Percentiles rank a stretch among this genome's conserved stretches.
Conservation (phyloP, 2,113 vertebrate species). For the Bagarius yarrelli region DNA sequence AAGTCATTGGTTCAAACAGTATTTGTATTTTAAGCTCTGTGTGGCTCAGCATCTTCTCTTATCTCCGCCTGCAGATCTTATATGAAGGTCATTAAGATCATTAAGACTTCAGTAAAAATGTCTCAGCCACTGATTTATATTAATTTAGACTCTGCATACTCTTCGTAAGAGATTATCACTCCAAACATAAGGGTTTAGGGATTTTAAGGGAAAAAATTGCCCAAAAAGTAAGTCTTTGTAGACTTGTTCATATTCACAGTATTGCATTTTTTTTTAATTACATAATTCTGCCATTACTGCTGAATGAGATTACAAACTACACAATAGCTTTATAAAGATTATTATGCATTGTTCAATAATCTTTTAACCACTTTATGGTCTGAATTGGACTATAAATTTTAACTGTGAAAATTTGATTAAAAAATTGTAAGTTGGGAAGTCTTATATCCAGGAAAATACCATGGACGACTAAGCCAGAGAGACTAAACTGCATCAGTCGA, state of each 20-base stretch:
- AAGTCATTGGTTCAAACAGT: constrained; percentile 4
- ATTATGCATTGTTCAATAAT: not conserved
- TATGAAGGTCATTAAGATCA: not conserved
- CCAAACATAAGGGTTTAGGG: not conserved
- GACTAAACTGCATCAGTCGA: not conserved
- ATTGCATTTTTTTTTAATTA: not conserved
- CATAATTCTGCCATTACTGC: not conserved
- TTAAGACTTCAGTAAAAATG: constrained; percentile 6
- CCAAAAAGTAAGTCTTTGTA: not conserved
- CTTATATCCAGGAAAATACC: not conserved
- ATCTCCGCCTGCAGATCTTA: constrained; percentile 21
- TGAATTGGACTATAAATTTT: not conserved
- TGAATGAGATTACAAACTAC: not conserved
- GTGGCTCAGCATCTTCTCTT: constrained; percentile 21
- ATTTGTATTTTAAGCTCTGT: constrained; percentile 29
- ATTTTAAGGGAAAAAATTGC: not conserved
- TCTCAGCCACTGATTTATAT: not conserved
- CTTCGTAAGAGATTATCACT: constrained; percentile 1
- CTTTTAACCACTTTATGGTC: not conserved
- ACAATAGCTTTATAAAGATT: not conserved
- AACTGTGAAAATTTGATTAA: constrained; percentile 2
- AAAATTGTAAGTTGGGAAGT: not conserved
- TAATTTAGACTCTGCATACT: not conserved
- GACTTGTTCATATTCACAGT: not conserved
- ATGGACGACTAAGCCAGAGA: not conserved